Base-by-base conservation (phyloP, 1,140 invertebrate genomes). In the Drosophila sp. region DNA sequence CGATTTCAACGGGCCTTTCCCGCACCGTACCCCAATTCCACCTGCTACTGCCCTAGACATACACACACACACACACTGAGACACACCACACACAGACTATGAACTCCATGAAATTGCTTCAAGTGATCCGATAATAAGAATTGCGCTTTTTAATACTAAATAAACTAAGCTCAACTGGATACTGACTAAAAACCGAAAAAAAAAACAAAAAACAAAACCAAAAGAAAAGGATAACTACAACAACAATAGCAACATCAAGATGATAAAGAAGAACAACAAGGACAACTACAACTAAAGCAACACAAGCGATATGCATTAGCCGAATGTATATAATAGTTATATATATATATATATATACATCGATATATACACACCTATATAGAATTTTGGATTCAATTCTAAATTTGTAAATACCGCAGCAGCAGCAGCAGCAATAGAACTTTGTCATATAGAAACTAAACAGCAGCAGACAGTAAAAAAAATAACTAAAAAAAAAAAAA, bases 51-150 rank as follows among this genome's bases (percentile, higher is more conserved):
- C 74, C 64, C 72, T 33, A 27, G 60, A 67, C 35, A 74, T 33
- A 60, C 57, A 70, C 25, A 64, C 30, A 61, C 27, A 61, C 27
- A 56, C 35, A 47, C 47, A 77, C 17, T 17, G 17, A 17, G 17
- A 56, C 35, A 47, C 47, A 77, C 17, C 29, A 64, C 23, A 62
- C 58, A 65, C 1, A 40, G 38, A 10, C 33, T 11, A 66, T 6
- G 68, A 32, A 70, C 29, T 5, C 71, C 75, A 87, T 55, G 66
- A 86, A 86, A 79, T 83, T 86, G 83, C 83, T 86, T 87, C 83
- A 86, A 86, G 83, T 86, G 83, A 86, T 86, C 83, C 83, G 83
- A 86, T 86, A 86, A 86, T 86, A 86, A 86, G 79, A 86, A 82
- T 86, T 79, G 72, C 76, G 76, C 72, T 79, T 60, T 79, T 66